A percentile compares a stretch with the other conserved stretches of the same genome.
phyloP scores from a whole-genome alignment of 2,888 invertebrate genomes.

The Nudaria mundana region DNA sequence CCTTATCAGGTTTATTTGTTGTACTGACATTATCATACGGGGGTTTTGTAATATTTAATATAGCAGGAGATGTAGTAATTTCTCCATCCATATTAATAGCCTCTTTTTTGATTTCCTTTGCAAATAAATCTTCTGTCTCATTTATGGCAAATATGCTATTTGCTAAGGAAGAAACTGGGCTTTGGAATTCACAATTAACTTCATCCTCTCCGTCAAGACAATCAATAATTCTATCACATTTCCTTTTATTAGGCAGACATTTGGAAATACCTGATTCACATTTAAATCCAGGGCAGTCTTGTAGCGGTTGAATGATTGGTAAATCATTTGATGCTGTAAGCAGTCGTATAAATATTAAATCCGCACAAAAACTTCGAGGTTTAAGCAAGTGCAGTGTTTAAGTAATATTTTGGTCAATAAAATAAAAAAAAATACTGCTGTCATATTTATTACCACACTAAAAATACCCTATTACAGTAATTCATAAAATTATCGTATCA shows the following conservation, averaged over 20 bases:
- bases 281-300: constrained; percentile 86
- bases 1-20: not conserved
- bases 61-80: not conserved
- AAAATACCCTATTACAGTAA: no score
- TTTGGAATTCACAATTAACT: constrained; percentile 78
- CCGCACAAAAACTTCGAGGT: no score
- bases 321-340: constrained; percentile 66
- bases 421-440: no score
- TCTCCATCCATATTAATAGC: not conserved
- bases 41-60: no score
- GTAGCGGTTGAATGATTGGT: constrained; percentile 76
- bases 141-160: constrained; percentile 12
- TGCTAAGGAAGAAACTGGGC: constrained; percentile 18
- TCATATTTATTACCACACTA: no score
- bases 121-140: constrained; percentile 6
- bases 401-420: no score
- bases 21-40: not conserved
- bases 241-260: constrained; percentile 84
- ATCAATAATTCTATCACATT: constrained; percentile 88
- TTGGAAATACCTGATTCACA: constrained; percentile 84
- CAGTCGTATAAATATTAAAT: not conserved
- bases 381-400: no score
- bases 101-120: constrained; percentile 1
- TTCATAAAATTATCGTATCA: no score
- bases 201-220: constrained; percentile 92